These are phyloP conservation scores for Eristalis tenax DNA, from an alignment of 2,888 invertebrate species.

Conservation along the genomic window DNA sequence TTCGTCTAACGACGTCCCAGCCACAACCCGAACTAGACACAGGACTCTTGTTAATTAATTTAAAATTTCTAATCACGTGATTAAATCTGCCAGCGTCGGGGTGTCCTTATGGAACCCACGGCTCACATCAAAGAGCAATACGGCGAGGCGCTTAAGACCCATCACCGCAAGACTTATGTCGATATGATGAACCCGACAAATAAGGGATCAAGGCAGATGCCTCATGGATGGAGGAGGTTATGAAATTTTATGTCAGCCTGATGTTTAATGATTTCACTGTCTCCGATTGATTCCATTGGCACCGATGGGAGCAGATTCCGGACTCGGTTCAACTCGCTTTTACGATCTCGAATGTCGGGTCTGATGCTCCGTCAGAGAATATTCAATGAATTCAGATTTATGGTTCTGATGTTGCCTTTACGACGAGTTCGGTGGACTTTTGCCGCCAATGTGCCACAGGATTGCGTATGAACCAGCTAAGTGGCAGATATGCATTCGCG, in stretches of 20 bases:
- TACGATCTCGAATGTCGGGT: not conserved
- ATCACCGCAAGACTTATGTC: not conserved
- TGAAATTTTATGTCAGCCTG: not conserved
- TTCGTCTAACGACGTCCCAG: not conserved
- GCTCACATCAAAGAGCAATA: not conserved
- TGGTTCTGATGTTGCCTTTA: not conserved
- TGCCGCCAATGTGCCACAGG: not conserved
- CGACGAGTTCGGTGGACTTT: not conserved
- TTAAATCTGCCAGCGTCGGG: not conserved
- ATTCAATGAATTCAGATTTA: not conserved
- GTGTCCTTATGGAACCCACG: not conserved
- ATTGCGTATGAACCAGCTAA: not conserved
- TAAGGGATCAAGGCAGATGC: not conserved
- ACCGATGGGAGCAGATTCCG: not conserved
- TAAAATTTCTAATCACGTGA: not conserved
- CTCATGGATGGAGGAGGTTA: not conserved
- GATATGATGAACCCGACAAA: not conserved
- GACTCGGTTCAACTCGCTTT: not conserved
- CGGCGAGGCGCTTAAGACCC: not conserved
- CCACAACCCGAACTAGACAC: not conserved
- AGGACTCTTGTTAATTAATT: not conserved
- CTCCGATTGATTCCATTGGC: not conserved
- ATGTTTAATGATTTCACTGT: not conserved
- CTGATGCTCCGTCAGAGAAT: not conserved
- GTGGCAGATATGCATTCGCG: not conserved